Evolutionary conservation across 2,113 vertebrate genomes (phyloP).

Genomic region (Mionectes macconnelli): DNA sequence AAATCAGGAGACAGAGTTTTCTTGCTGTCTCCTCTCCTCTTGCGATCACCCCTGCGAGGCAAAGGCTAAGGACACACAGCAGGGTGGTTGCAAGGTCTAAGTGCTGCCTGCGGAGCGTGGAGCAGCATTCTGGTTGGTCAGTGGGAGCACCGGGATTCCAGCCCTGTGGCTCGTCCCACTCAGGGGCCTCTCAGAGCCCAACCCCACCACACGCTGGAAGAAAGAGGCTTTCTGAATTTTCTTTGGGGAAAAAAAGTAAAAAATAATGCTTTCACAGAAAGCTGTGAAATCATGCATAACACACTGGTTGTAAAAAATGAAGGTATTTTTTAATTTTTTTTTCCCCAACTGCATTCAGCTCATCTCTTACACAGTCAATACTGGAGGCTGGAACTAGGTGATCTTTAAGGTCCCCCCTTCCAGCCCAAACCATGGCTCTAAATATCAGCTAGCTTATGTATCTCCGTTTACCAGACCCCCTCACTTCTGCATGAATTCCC

Average conservation of each 20-base stretch:
- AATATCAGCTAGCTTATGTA: constrained; percentile 9
- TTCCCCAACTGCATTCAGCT: background rate
- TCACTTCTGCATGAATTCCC: background rate
- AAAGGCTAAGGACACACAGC: background rate
- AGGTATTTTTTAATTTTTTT: background rate
- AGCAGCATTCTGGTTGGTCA: background rate
- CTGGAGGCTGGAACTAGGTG: background rate
- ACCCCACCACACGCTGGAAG: background rate
- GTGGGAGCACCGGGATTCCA: background rate
- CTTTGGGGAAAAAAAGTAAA: background rate
- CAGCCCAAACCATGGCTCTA: background rate
- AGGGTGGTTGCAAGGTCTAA: background rate
- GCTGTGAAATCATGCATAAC: background rate
- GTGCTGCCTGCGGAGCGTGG: background rate
- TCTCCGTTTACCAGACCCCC: background rate
- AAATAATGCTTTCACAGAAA: background rate
- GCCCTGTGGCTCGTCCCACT: background rate
- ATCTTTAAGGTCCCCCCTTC: background rate
- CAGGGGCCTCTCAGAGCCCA: background rate
- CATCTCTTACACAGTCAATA: background rate
- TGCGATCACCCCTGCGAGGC: rapidly evolving
- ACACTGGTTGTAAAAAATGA: background rate
- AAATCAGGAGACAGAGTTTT: background rate
- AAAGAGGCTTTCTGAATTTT: background rate
- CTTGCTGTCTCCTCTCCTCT: background rate